Evolutionary conservation across 2,888 invertebrate species (phyloP), one percentile per base, ranked within the genome.

Genomic region (Lycia hirtaria): DNA sequence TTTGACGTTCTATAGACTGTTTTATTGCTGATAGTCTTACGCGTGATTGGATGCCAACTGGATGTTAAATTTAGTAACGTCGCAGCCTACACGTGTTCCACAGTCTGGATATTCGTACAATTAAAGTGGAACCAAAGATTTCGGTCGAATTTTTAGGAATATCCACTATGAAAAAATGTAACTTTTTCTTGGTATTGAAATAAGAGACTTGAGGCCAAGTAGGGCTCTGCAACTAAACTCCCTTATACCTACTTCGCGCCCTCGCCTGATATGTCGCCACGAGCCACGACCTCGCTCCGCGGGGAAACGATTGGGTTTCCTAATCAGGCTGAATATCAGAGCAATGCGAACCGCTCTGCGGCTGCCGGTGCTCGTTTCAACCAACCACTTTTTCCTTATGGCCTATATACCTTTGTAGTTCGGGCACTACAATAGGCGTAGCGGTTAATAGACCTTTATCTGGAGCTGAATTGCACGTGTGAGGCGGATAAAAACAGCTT

Each of bases 291-390:
- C 57, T 58, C 57, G 52, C 52, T 45, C 38, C n/a, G 45, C 14
- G 28, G 52, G 37, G 41, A 41, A 68, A 69, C 69, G 72, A 74
- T 78, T 74, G 72, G 72, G 68, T 76, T 76, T 70, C 71, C 71
- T 77, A 76, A 78, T 77, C 77, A 72, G 71, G 68, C 61, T 69
- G 72, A 69, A 76, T 69, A 73, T 75, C 76, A 64, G 69, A 66
- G 67, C 66, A 67, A 68, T 65, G 62, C 58, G 65, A 67, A 67
- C 68, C 67, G 68, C 64, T 65, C 76, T 71, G 72, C 60, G 71
- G 72, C 65, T 44, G 58, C 58, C 43, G 57, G 57, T 49, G 62
- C 48, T 67, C 65, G 64, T 67, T 69, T 68, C 47, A 15, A 47
- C 37, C 33, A 33, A 15, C 24, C 32, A 58, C 57, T 47, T 47